These are phyloP conservation scores for Elmis aenea DNA, from an alignment of 2,888 invertebrate species.

Conservation along the genomic window DNA sequence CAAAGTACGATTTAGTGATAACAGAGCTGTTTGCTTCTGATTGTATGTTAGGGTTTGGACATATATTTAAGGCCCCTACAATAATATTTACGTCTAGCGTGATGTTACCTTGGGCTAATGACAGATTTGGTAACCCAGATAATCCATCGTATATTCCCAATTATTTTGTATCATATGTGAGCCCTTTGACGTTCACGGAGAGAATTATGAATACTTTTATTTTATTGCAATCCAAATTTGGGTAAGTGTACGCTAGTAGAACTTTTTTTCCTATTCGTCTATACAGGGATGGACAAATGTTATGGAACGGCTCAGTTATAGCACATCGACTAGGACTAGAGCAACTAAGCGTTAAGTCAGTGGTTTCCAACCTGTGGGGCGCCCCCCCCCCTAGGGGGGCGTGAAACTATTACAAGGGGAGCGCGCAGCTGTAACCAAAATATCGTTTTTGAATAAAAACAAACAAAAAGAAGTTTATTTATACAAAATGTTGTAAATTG, in stretches of 20 bases:
- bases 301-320: too few species aligned
- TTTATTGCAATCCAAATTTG: slow-evolving; percentile 6
- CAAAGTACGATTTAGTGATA: slow-evolving; percentile 54
- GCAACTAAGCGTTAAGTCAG: too few species aligned
- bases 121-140: slow-evolving; percentile 50
- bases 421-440: too few species aligned
- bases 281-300: too few species aligned
- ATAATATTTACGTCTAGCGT: slow-evolving; percentile 52
- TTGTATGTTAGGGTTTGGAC: slow-evolving; percentile 53
- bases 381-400: too few species aligned
- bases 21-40: slow-evolving; percentile 57
- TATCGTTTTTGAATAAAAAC: too few species aligned
- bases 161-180: slow-evolving; percentile 48
- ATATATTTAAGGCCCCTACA: slow-evolving; percentile 51
- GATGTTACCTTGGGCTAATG: slow-evolving; percentile 52
- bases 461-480: too few species aligned
- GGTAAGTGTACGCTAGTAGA: slow-evolving; percentile 4
- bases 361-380: too few species aligned
- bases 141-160: slow-evolving; percentile 54
- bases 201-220: slow-evolving; percentile 49
- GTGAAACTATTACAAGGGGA: too few species aligned
- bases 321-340: too few species aligned
- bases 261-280: neutral
- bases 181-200: slow-evolving; percentile 50
- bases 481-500: too few species aligned